Evolutionary conservation across 2,113 vertebrate species (phyloP).

Genomic region (Empidonax traillii): DNA sequence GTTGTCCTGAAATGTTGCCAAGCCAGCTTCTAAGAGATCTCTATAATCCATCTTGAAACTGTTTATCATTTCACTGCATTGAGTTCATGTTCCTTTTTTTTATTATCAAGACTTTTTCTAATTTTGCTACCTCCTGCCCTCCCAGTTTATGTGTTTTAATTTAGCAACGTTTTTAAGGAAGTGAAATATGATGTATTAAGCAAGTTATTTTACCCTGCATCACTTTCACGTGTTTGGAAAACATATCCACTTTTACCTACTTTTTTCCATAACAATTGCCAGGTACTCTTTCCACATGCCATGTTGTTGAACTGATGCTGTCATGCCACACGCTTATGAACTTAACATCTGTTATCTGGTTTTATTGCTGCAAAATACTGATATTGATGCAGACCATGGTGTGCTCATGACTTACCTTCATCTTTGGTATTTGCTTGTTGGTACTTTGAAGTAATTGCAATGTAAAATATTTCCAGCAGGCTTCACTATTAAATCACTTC

Average conservation of each 20-base stretch:
- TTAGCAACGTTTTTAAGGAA: not conserved
- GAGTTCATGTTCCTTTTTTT: not conserved
- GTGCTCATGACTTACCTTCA: not conserved
- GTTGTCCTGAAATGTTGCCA: not conserved
- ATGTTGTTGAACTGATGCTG: not conserved
- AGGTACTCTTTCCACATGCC: not conserved
- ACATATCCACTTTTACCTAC: not conserved
- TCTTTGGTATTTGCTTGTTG: not conserved
- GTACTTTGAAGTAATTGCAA: not conserved
- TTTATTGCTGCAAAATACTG: not conserved
- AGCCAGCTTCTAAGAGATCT: not conserved
- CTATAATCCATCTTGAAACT: not conserved
- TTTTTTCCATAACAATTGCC: not conserved
- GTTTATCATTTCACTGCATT: not conserved
- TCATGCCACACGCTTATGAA: not conserved
- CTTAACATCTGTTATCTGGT: not conserved
- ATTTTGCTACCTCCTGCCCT: not conserved
- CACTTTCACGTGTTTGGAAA: not conserved
- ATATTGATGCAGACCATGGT: accelerated
- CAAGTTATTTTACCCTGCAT: not conserved
- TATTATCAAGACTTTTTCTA: not conserved
- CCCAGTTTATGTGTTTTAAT: not conserved
- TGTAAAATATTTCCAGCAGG: not conserved
- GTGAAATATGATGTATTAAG: not conserved
- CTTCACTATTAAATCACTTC: not conserved